Evolutionary conservation across 1,140 invertebrate genomes (phyloP).

Genomic region (Dufourea novaeangliae): DNA sequence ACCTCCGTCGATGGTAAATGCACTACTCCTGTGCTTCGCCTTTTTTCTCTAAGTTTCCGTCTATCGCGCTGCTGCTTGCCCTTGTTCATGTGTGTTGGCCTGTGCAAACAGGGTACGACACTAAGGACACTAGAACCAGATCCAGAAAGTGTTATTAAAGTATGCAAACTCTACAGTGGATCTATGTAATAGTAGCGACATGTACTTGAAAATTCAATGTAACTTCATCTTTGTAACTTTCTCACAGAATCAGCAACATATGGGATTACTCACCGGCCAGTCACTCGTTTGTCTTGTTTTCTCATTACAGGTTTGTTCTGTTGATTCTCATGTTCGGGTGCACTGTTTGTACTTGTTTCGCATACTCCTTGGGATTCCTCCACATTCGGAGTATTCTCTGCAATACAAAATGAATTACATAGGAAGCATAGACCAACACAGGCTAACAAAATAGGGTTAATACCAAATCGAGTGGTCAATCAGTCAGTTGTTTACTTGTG

Average conservation of each 20-base stretch:
- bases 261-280: conserved; percentile 65
- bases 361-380: conserved; percentile 71
- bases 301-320: conserved; percentile 73
- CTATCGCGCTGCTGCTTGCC: conserved; percentile 84
- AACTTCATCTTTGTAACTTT: not conserved
- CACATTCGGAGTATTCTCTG: conserved; percentile 68
- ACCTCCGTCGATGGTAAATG: conserved; percentile 86
- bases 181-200: conserved; percentile 35
- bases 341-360: conserved; percentile 65
- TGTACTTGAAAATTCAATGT: conserved; percentile 32
- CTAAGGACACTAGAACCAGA: conserved; percentile 67
- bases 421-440: not conserved
- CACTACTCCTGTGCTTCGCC: conserved; percentile 85
- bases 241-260: not conserved
- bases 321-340: conserved; percentile 66
- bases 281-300: conserved; percentile 72
- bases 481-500: too few relatives aligned
- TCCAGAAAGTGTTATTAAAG: conserved; percentile 60
- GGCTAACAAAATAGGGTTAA: not conserved
- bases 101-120: conserved; percentile 70
- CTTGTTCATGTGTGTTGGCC: conserved; percentile 83
- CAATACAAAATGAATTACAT: conserved; percentile 42
- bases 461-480: not conserved
- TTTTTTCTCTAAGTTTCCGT: conserved; percentile 85
- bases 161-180: conserved; percentile 49